Percentiles rank a stretch among this genome's conserved stretches.
Evolutionary conservation across 2,888 invertebrate genomes (phyloP).

Genomic region (Microctonus brassicae): DNA sequence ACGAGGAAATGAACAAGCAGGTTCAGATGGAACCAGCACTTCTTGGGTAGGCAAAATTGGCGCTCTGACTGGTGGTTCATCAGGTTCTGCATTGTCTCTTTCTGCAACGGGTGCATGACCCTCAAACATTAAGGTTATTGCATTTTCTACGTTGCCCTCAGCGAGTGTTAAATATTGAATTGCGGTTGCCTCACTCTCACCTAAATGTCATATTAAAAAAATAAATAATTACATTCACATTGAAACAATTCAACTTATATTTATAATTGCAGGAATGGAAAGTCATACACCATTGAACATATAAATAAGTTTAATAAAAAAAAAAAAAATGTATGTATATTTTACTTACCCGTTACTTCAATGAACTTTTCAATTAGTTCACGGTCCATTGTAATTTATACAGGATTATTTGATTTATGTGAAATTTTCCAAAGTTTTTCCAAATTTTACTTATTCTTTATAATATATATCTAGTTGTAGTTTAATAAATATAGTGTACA

Average conservation of each 20-base stretch:
- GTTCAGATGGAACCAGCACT: constrained; percentile 63
- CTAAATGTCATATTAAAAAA: constrained; percentile 43
- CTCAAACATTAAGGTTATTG: constrained; percentile 65
- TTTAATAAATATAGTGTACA: not conserved
- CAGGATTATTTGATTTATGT: constrained; percentile 25
- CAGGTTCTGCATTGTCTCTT: constrained; percentile 48
- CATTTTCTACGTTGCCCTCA: constrained; percentile 65
- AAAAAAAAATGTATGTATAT: not conserved
- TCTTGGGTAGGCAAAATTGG: constrained; percentile 66
- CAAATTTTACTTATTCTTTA: not conserved
- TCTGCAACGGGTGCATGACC: constrained; percentile 49
- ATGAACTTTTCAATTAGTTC: constrained; percentile 63
- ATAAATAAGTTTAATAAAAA: not conserved
- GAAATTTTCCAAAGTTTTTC: not conserved
- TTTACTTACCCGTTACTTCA: constrained; percentile 64
- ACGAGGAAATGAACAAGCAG: constrained; percentile 60
- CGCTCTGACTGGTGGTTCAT: constrained; percentile 59
- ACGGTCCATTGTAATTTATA: constrained; percentile 56
- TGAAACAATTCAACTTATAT: not conserved
- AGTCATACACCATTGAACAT: not conserved
- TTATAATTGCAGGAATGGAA: not conserved
- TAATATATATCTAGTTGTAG: not conserved
- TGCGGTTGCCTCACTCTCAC: constrained; percentile 62
- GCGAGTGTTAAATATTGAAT: constrained; percentile 61
- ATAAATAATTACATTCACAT: not conserved